A percentile compares a stretch with the other conserved stretches of the same genome.
Evolutionary conservation across 2,888 invertebrate species (phyloP).

Genomic region (Protonemura montana): DNA sequence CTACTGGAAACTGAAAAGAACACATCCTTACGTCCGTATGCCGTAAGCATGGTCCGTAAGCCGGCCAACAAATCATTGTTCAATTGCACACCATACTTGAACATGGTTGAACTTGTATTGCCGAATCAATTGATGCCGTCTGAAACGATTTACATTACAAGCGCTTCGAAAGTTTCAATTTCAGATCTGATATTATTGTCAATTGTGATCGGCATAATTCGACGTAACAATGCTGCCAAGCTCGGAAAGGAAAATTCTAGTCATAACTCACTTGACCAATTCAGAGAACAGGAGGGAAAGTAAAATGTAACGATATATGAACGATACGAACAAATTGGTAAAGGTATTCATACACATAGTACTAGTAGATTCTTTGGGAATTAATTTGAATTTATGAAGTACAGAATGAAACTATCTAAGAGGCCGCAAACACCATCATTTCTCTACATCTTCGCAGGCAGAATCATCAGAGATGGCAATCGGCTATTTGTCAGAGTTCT

Average conservation of each 20-base stretch:
- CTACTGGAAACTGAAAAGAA: neutral
- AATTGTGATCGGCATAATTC: neutral
- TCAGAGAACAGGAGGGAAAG: neutral
- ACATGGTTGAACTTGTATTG: neutral
- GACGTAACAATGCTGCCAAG: neutral
- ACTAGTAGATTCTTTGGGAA: no score
- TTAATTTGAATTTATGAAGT: no score
- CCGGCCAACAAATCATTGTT: neutral
- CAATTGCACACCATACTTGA: neutral
- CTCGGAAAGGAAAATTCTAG: neutral
- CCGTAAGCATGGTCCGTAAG: neutral
- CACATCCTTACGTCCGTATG: no score
- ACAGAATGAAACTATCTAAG: no score
- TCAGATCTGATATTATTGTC: neutral
- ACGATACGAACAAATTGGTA: no score
- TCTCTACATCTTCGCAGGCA: no score
- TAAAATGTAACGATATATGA: neutral
- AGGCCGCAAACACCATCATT: no score
- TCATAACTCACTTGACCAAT: slow-evolving; percentile 3
- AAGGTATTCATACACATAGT: no score
- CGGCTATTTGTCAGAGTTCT: no score
- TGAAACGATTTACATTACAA: slow-evolving; percentile 18
- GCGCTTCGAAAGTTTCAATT: slow-evolving; percentile 16
- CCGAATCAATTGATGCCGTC: slow-evolving; percentile 13
- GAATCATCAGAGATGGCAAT: no score